Percentiles rank a stretch among this genome's conserved stretches.
Evolutionary conservation across 2,797 vertebrate genomes (phyloP).

Genomic region (Bucorvus abyssinicus): DNA sequence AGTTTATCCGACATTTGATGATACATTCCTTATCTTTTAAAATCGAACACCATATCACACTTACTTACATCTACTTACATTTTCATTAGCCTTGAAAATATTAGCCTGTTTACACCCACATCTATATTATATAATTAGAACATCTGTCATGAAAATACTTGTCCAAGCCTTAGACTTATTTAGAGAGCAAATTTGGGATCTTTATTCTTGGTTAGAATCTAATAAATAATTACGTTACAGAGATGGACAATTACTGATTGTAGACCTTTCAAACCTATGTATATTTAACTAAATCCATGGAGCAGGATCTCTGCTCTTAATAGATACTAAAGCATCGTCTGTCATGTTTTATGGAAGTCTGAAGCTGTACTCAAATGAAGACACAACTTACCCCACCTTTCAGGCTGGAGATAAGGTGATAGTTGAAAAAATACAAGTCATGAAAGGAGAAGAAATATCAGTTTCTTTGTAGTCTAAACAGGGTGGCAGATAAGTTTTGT

Average conservation of each 20-base stretch:
- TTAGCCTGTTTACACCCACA: not conserved
- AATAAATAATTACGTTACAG: not conserved
- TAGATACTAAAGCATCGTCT: not conserved
- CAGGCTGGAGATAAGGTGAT: slow-evolving; percentile 15
- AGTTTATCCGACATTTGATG: not conserved
- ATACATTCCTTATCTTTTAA: not conserved
- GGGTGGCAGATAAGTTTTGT: not conserved
- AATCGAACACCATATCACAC: not conserved
- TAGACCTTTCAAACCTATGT: not conserved
- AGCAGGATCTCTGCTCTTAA: not conserved
- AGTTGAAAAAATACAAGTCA: not conserved
- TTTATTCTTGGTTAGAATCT: not conserved
- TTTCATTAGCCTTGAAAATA: not conserved
- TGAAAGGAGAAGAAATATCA: slow-evolving; percentile 36
- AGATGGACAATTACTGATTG: not conserved
- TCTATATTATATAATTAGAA: not conserved
- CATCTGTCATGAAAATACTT: not conserved
- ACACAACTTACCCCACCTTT: not conserved
- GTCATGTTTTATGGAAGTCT: not conserved
- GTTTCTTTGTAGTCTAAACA: slow-evolving; percentile 23
- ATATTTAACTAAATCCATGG: not conserved
- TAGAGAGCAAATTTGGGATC: not conserved
- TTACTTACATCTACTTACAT: not conserved
- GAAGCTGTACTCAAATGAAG: slow-evolving; percentile 3
- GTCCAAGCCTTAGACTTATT: not conserved